These are phyloP conservation scores for Cottus gobio DNA, from an alignment of 2,113 vertebrate genomes.

Conservation along the genomic window DNA sequence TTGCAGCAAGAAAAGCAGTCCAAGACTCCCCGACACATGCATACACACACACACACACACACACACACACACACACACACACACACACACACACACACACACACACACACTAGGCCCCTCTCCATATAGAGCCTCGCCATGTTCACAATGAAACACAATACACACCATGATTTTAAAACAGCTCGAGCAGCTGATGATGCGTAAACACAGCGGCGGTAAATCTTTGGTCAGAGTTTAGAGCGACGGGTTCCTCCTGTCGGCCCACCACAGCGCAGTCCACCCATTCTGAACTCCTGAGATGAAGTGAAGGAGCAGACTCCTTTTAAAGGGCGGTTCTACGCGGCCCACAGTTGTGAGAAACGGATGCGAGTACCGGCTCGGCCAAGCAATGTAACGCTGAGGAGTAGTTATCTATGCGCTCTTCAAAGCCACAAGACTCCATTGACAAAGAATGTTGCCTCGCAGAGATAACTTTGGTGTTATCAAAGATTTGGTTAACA, in stretches of 20 bases:
- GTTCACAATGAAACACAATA: conserved; percentile 6
- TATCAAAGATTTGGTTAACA: not conserved
- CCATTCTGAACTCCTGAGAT: conserved; percentile 4
- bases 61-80: conserved; percentile 35
- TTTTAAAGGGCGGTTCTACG: not conserved
- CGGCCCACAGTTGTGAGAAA: too few relatives aligned
- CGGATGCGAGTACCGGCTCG: too few relatives aligned
- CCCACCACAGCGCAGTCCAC: not conserved
- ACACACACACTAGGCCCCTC: conserved; percentile 18
- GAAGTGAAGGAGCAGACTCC: not conserved
- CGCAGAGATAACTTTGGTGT: not conserved
- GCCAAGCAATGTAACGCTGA: not conserved
- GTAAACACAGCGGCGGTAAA: not conserved
- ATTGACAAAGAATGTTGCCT: too few relatives aligned
- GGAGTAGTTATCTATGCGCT: not conserved
- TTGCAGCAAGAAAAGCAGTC: conserved; percentile 72
- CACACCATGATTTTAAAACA: not conserved
- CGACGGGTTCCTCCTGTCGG: not conserved
- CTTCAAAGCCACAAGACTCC: not conserved
- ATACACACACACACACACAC: conserved; percentile 35
- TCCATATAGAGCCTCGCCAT: conserved; percentile 6
- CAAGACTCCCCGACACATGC: conserved; percentile 56
- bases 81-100: conserved; percentile 18
- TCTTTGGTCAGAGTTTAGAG: not conserved
- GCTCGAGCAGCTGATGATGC: not conserved